Evolutionary conservation across 37 sponge, comb jelly and placozoan genomes (phyloP).

Genomic region (Diacarnus erythraeanus): DNA sequence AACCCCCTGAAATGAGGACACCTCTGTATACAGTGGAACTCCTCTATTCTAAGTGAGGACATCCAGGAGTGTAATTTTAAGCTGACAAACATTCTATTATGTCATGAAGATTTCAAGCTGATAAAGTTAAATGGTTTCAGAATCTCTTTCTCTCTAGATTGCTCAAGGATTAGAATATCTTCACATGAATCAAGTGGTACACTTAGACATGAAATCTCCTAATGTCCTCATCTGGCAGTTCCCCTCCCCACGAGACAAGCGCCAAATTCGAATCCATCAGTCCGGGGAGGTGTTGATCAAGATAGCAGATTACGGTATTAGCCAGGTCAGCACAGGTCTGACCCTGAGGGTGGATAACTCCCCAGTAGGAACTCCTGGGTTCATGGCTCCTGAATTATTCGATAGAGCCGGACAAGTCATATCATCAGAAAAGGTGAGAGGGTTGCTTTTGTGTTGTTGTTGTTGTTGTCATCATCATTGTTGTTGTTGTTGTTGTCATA

Average conservation of each 20-base stretch:
- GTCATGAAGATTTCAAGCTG: too few species aligned
- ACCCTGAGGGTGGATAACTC: conserved; percentile 49
- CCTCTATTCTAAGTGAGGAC: too few species aligned
- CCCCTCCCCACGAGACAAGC: conserved; percentile 34
- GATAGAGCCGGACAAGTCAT: conserved; percentile 44
- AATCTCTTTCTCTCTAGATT: too few species aligned
- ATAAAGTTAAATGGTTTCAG: too few species aligned
- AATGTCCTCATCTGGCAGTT: conserved; percentile 90
- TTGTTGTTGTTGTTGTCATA: too few species aligned
- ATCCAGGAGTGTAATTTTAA: too few species aligned
- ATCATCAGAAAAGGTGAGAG: conserved; percentile 55
- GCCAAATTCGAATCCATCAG: conserved; percentile 18
- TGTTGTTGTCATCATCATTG: too few species aligned
- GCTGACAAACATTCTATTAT: too few species aligned
- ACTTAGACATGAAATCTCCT: conserved; percentile 88
- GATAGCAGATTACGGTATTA: conserved; percentile 87
- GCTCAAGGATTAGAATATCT: conserved; percentile 80
- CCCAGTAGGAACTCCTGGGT: conserved; percentile 87
- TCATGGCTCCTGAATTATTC: conserved; percentile 86
- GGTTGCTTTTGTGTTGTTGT: too few species aligned
- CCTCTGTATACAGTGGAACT: too few species aligned
- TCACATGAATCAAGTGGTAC: conserved; percentile 73
- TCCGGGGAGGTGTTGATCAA: conserved; percentile 72
- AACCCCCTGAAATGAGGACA: too few species aligned
- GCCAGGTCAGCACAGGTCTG: conserved; percentile 50